Evolutionary conservation across 2,113 vertebrate genomes (phyloP), one percentile per base, ranked within the genome.

Genomic region (Glaucomys volans): DNA sequence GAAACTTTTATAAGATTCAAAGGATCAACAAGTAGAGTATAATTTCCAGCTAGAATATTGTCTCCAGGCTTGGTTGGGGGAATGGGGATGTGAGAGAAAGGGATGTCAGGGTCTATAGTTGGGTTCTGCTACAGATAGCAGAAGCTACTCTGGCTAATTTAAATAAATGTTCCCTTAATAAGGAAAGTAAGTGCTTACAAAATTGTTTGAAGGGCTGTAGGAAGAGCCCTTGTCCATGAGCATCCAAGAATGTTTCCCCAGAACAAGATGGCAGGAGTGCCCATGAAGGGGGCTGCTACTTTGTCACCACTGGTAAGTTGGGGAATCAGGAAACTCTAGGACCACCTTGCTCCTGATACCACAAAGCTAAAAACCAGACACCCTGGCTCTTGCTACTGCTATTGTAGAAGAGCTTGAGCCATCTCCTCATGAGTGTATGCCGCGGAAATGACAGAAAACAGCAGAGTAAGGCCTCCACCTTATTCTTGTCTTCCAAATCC

Each of bases 131-230:
- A 88, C 71, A 90, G 42, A 72, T n/a, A 30, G 30, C 32, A 30
- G 79, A 82, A 96, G 44, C 87, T 14, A 72, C 44, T 52, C 12
- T 52, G 50, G 72, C 50, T 89, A n/a, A 71, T 22, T 95, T 86
- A 87, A 59, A 59, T 30, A 72, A 74, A 84, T 26, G 80, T 42
- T 59, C 47, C 35, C 84, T 87, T 62, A 44, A 57, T 30, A 54
- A 91, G 18, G 20, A 35, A 88, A 87, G 17, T 44, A 5, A 10
- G 14, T 87, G 47, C 42, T 77, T 71, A 42, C 14, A 18, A 76
- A 50, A 79, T 11, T 37, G 79, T 86, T 9, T 67, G 30, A 35
- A 83, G 14, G 57, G 2, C 28, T 17, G 1, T 42, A 2, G 37
- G 54, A 90, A 62, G 35, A 86, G n/a, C 42, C 81, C 42, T 42